Evolutionary conservation across 2,888 invertebrate species (phyloP).

Genomic region (Hirtodrosophila confusa): DNA sequence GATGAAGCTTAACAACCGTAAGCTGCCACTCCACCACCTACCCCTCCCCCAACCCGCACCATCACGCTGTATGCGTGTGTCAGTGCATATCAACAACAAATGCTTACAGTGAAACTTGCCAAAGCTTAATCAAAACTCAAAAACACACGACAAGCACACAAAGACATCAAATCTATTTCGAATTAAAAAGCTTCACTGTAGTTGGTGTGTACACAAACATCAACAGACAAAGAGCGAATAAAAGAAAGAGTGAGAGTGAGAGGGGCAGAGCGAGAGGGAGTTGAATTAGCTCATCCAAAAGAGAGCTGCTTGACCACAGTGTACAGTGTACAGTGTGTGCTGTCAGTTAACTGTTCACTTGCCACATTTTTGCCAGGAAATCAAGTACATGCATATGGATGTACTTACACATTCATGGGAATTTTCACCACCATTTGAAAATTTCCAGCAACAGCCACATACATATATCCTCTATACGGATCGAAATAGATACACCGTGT

Average conservation of each 20-base stretch:
- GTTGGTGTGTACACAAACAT: slow-evolving; percentile 13
- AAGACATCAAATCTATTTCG: too few species aligned
- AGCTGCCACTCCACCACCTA: too few species aligned
- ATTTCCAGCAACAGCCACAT: background rate
- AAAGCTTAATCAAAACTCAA: slow-evolving; percentile 18
- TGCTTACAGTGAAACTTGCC: slow-evolving; percentile 43
- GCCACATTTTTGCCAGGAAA: too few species aligned
- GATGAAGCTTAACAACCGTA: background rate
- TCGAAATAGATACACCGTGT: background rate
- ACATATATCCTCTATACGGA: background rate
- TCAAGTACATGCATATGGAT: slow-evolving; percentile 9
- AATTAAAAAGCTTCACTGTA: slow-evolving; percentile 35
- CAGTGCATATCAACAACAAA: slow-evolving; percentile 11
- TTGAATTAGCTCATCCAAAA: slow-evolving; percentile 53
- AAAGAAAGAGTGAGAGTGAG: slow-evolving; percentile 1
- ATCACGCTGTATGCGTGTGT: background rate
- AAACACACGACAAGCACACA: slow-evolving; percentile 5
- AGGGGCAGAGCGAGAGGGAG: slow-evolving; percentile 10
- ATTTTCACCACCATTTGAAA: background rate
- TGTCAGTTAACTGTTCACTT: slow-evolving; percentile 33
- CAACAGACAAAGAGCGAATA: background rate
- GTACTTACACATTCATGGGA: slow-evolving; percentile 3
- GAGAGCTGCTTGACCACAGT: slow-evolving; percentile 46
- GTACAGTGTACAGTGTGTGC: slow-evolving; percentile 28
- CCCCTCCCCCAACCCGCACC: too few species aligned